These are phyloP conservation scores for Stichopus horrens DNA, from an alignment of 53 echinoderm and acorn worm genomes.

Conservation along the genomic window DNA sequence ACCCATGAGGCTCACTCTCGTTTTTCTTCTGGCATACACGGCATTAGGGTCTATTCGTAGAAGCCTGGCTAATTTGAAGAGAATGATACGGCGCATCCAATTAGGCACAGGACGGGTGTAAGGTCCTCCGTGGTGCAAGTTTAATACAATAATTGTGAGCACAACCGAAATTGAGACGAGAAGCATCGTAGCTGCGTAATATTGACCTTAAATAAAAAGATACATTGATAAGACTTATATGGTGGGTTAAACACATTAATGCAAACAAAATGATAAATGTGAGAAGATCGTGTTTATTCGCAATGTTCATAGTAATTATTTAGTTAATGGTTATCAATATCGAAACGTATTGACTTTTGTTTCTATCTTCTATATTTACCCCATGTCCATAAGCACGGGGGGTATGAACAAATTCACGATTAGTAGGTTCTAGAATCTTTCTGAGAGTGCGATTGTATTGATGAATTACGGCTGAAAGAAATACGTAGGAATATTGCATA, in stretches of 20 bases:
- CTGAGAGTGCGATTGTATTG: too few species aligned
- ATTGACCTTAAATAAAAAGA: conserved; percentile 67
- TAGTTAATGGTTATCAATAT: too few species aligned
- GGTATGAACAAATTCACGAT: too few species aligned
- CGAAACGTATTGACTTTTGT: too few species aligned
- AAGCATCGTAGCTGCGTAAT: conserved; percentile 95
- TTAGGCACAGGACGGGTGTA: conserved; percentile 66
- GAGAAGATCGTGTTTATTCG: too few species aligned
- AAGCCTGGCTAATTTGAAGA: conserved; percentile 59
- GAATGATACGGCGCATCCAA: conserved; percentile 66
- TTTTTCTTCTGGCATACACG: background rate
- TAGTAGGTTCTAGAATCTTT: too few species aligned
- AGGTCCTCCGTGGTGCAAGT: conserved; percentile 94
- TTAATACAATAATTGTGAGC: conserved; percentile 82
- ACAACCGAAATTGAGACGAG: conserved; percentile 93
- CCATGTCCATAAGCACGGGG: too few species aligned
- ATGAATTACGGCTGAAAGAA: too few species aligned
- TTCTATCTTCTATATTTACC: too few species aligned
- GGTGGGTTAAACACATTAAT: background rate
- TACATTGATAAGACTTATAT: background rate
- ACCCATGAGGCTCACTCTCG: conserved; percentile 30
- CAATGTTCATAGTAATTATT: too few species aligned
- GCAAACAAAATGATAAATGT: too few species aligned
- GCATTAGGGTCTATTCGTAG: conserved; percentile 56
- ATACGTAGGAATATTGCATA: too few species aligned